Conservation (phyloP, 2,797 vertebrate genomes). For the Hippoglossus hippoglossus region DNA sequence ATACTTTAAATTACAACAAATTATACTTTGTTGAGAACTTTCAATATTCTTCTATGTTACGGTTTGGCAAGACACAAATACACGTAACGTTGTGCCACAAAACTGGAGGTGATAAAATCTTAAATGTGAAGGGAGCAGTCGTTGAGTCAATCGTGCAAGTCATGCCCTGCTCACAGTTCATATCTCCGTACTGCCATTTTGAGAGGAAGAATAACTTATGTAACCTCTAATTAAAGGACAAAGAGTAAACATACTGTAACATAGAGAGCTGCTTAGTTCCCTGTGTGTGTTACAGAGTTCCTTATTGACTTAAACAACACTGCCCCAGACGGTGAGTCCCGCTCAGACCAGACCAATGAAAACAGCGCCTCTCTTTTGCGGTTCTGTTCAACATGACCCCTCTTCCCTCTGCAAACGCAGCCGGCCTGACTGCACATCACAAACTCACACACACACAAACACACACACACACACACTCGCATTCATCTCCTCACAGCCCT, state of each 20-base stretch:
- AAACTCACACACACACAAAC: slow-evolving; percentile 33
- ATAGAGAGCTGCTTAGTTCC: slow-evolving; percentile 11
- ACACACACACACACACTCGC: slow-evolving; percentile 32
- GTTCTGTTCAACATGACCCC: slow-evolving; percentile 36
- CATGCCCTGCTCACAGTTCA: neutral
- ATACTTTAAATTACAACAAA: too few species aligned
- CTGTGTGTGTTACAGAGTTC: slow-evolving; percentile 21
- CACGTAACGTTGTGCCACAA: neutral
- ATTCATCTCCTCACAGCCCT: slow-evolving; percentile 40
- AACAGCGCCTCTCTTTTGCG: slow-evolving; percentile 65
- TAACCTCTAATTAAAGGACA: neutral
- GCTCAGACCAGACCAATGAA: slow-evolving; percentile 56
- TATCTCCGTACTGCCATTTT: slow-evolving; percentile 2
- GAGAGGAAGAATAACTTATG: slow-evolving; percentile 18
- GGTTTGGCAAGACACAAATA: too few species aligned
- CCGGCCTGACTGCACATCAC: slow-evolving; percentile 31
- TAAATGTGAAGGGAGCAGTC: neutral
- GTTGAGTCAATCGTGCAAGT: neutral
- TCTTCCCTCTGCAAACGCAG: slow-evolving; percentile 63
- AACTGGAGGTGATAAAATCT: neutral
- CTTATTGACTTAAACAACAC: slow-evolving; percentile 70
- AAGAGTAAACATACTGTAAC: neutral
- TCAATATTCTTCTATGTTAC: too few species aligned
- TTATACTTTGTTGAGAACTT: too few species aligned
- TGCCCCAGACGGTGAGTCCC: slow-evolving; percentile 65